Percentiles rank a stretch among this genome's conserved stretches.
phyloP scores from a whole-genome alignment of 1,140 invertebrate species.

The Lethrus apterus region DNA sequence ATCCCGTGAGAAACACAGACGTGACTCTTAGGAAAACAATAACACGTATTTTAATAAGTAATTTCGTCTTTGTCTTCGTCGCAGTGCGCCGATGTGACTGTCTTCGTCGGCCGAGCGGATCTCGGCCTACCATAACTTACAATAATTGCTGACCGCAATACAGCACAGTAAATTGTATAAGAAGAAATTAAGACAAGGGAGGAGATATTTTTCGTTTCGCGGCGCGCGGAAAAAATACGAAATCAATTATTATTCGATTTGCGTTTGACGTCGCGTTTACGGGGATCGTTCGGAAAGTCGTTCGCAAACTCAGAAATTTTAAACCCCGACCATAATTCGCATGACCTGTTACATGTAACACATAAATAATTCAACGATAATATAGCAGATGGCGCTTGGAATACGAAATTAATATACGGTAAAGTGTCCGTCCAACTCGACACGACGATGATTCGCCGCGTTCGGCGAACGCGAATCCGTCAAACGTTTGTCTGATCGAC shows the following conservation, averaged over 20 bases:
- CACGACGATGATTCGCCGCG: too few species aligned
- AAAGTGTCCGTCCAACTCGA: too few species aligned
- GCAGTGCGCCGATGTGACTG: constrained; percentile 2
- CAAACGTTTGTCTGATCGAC: too few species aligned
- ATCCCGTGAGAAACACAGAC: constrained; percentile 29
- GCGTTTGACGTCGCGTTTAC: constrained; percentile 1
- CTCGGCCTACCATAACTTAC: constrained; percentile 18
- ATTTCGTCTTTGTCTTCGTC: constrained; percentile 2
- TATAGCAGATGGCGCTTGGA: too few species aligned
- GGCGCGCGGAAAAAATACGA: not conserved
- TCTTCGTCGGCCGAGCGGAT: constrained; percentile 11
- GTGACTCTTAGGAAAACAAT: constrained; percentile 24
- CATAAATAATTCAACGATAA: too few species aligned
- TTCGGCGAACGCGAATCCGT: too few species aligned
- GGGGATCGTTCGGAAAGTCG: not conserved
- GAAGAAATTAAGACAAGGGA: constrained; percentile 3
- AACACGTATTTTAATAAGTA: constrained; percentile 25
- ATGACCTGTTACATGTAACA: too few species aligned
- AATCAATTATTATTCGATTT: not conserved
- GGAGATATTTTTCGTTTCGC: too few species aligned
- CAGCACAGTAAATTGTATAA: constrained; percentile 11
- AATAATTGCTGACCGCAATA: constrained; percentile 19
- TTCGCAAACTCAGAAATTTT: not conserved
- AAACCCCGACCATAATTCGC: not conserved
- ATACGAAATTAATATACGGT: too few species aligned